phyloP scores from a whole-genome alignment of 2,113 vertebrate genomes.

The Diphyllodes magnificus region DNA sequence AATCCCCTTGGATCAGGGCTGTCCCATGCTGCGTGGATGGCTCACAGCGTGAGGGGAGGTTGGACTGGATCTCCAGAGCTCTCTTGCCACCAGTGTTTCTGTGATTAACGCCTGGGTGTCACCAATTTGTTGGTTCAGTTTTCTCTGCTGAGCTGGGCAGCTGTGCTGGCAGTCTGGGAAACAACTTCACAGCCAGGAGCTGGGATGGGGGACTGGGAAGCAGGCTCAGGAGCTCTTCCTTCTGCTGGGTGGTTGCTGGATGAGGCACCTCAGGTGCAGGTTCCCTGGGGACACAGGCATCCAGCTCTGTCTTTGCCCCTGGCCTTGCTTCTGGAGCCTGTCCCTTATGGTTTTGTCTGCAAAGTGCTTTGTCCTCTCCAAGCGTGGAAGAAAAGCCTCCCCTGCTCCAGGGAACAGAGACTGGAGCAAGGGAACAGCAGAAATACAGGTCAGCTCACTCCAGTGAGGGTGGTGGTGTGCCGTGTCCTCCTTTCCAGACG shows the following conservation, averaged over 20 bases:
- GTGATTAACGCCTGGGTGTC: background rate
- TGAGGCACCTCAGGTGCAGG: background rate
- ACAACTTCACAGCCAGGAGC: background rate
- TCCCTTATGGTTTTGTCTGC: background rate
- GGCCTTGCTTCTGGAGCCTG: background rate
- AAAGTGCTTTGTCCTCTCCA: background rate
- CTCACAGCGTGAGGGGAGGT: background rate
- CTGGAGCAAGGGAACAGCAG: background rate
- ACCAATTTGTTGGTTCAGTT: background rate
- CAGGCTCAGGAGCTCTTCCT: background rate
- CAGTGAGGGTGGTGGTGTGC: background rate
- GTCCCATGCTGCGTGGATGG: background rate
- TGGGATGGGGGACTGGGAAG: background rate
- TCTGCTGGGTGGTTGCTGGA: background rate
- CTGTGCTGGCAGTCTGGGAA: background rate
- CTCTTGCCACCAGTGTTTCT: background rate
- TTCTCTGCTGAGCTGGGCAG: background rate
- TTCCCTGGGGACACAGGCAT: background rate
- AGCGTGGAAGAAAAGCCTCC: background rate
- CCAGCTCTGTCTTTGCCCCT: background rate
- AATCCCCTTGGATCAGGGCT: background rate
- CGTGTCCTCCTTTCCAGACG: background rate
- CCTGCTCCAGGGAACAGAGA: background rate
- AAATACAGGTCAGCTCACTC: background rate
- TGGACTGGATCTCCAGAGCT: background rate